Evolutionary conservation across 2,113 vertebrate species (phyloP), one percentile per base, ranked within the genome.

Genomic region (Nibea albiflora): DNA sequence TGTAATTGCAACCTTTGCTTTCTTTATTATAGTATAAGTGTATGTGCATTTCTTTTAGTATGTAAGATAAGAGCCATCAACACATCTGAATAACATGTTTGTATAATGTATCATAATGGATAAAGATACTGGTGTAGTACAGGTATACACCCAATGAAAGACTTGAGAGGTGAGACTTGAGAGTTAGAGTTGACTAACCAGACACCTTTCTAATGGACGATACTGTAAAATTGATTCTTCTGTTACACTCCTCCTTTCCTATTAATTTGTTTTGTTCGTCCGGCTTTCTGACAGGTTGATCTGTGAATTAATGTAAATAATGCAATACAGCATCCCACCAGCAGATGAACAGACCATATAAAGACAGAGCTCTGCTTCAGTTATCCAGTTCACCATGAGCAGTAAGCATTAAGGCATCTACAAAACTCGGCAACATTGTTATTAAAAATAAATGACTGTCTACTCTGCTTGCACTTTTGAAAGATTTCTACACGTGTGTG

Each of bases 361-460:
- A n/a, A 54, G n/a, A 10, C 20, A 22, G 52, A 54, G n/a, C 52
- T 2, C 20, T 5, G 12, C 0, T 24, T 24, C 56, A 61, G 15
- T 26, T 19, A 4, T 42, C 12, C 17, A 42, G 28, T 53, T 70
- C 26, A 70, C 54, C 11, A 7, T 2, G 11, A 67, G 42, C 7
- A 49, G 20, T 19, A 35, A 65, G 20, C 31, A 20, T 60, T 7
- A 54, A 24, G 16, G 24, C 58, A 61, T 58, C 69, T 49, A 68
- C 58, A 70, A 75, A 78, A 49, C 17, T 61, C 46, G 19, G 19
- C 52, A 49, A 31, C 22, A 11, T 52, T 57, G 17, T 24, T 66
- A 49, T 65, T 11, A 72, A 83, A 83, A 56, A 74, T 71, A 39
- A 17, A 85, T 76, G 61, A 42, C 31, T 5, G 5, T 62, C 63